These are phyloP conservation scores for Hylaea fasciaria DNA, from an alignment of 2,888 invertebrate genomes.

Conservation along the genomic window DNA sequence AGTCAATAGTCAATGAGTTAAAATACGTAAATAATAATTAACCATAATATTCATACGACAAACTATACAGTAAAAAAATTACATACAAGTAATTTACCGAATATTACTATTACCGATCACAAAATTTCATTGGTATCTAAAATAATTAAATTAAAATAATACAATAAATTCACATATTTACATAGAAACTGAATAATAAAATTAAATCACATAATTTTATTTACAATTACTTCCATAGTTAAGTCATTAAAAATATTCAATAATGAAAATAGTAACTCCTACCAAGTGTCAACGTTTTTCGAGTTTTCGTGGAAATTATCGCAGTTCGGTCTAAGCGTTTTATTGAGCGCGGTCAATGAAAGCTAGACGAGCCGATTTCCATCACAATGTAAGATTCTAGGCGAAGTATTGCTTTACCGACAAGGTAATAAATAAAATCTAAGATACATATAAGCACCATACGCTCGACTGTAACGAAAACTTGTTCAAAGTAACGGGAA, in stretches of 20 bases:
- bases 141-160: slow-evolving; percentile 69
- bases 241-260: slow-evolving; percentile 37
- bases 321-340: slow-evolving; percentile 45
- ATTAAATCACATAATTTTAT: slow-evolving; percentile 77
- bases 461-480: slow-evolving; percentile 72
- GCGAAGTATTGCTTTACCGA: slow-evolving; percentile 60
- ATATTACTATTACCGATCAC: slow-evolving; percentile 64
- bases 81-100: slow-evolving; percentile 74
- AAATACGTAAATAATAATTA: slow-evolving; percentile 66
- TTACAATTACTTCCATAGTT: slow-evolving; percentile 64
- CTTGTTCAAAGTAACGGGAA: slow-evolving; percentile 29
- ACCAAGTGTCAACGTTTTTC: slow-evolving; percentile 42
- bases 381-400: slow-evolving; percentile 49
- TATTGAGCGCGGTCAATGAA: slow-evolving; percentile 63
- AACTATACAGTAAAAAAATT: slow-evolving; percentile 75
- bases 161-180: slow-evolving; percentile 81
- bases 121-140: slow-evolving; percentile 68
- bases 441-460: slow-evolving; percentile 75
- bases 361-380: slow-evolving; percentile 61
- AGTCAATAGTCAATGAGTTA: slow-evolving; percentile 60
- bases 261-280: slow-evolving; percentile 43
- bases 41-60: slow-evolving; percentile 66
- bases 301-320: slow-evolving; percentile 31
- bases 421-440: slow-evolving; percentile 51
- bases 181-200: slow-evolving; percentile 66